phyloP scores from a whole-genome alignment of 2,113 vertebrate species.

The Xiphias gladius region DNA sequence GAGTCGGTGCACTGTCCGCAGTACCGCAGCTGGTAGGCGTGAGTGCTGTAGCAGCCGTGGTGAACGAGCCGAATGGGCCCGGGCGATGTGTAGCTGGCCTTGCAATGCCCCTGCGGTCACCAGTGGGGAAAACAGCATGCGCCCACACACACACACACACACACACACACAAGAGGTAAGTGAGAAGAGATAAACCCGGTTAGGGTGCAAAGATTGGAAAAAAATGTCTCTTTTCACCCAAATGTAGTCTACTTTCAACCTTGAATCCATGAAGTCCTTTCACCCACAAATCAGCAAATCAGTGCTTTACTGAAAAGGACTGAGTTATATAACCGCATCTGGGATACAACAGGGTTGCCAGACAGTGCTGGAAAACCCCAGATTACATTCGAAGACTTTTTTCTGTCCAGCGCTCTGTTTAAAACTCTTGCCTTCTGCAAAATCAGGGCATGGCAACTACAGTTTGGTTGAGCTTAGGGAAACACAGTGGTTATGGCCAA shows the following conservation, averaged over 20 bases:
- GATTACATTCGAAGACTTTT: not conserved
- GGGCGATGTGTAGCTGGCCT: slow-evolving; percentile 73
- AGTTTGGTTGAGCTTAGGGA: no score
- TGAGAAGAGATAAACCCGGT: not conserved
- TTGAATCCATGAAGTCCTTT: no score
- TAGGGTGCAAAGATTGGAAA: no score
- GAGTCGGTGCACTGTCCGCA: slow-evolving; percentile 81
- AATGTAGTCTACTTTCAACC: no score
- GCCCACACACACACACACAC: not conserved
- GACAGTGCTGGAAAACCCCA: not conserved
- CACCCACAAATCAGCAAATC: no score
- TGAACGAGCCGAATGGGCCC: slow-evolving; percentile 75
- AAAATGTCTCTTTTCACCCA: no score
- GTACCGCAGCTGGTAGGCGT: slow-evolving; percentile 71
- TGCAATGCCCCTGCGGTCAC: slow-evolving; percentile 67
- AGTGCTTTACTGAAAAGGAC: no score
- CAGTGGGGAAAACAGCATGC: slow-evolving; percentile 54
- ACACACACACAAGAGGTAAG: not conserved
- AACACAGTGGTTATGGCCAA: no score
- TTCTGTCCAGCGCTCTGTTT: not conserved
- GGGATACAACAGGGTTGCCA: not conserved
- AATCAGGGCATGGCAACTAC: no score
- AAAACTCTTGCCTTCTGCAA: no score
- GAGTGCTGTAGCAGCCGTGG: slow-evolving; percentile 81
- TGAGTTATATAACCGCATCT: not conserved